Evolutionary conservation across 2,888 invertebrate genomes (phyloP).

Genomic region (Diarsia brunnea): DNA sequence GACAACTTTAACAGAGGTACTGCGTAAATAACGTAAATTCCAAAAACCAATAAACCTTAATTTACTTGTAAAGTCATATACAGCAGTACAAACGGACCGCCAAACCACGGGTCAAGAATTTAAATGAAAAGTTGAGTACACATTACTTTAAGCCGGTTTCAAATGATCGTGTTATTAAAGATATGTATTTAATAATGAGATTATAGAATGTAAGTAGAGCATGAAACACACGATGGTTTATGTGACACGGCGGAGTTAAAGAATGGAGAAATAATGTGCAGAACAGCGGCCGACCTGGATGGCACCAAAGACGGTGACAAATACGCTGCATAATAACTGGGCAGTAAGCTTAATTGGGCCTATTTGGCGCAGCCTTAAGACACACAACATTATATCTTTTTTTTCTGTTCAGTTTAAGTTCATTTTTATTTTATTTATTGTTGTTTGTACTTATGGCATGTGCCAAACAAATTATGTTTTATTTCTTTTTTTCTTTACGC

Average conservation of each 20-base stretch:
- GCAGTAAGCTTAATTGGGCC: too few species aligned
- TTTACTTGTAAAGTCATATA: slow-evolving; percentile 34
- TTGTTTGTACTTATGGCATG: too few species aligned
- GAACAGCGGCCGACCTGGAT: background rate
- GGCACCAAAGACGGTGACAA: background rate
- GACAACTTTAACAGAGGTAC: slow-evolving; percentile 10
- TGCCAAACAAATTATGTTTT: too few species aligned
- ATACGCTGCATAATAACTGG: background rate
- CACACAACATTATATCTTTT: too few species aligned
- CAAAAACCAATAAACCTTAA: slow-evolving; percentile 37
- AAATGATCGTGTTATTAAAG: slow-evolving; percentile 69
- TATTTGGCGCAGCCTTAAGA: too few species aligned
- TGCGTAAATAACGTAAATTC: slow-evolving; percentile 27
- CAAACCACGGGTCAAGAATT: slow-evolving; percentile 52
- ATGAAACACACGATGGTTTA: slow-evolving; percentile 67
- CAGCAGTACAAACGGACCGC: slow-evolving; percentile 42
- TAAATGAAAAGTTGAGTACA: slow-evolving; percentile 61
- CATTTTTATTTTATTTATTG: too few species aligned
- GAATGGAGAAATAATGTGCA: slow-evolving; percentile 18
- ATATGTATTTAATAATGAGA: slow-evolving; percentile 71
- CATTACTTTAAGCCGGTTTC: slow-evolving; percentile 69
- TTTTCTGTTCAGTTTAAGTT: too few species aligned
- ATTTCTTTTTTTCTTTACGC: too few species aligned
- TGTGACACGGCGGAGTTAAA: slow-evolving; percentile 18
- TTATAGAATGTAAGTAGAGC: slow-evolving; percentile 74